phyloP scores from a whole-genome alignment of 2,888 invertebrate genomes.

The Oscheius sp. region DNA sequence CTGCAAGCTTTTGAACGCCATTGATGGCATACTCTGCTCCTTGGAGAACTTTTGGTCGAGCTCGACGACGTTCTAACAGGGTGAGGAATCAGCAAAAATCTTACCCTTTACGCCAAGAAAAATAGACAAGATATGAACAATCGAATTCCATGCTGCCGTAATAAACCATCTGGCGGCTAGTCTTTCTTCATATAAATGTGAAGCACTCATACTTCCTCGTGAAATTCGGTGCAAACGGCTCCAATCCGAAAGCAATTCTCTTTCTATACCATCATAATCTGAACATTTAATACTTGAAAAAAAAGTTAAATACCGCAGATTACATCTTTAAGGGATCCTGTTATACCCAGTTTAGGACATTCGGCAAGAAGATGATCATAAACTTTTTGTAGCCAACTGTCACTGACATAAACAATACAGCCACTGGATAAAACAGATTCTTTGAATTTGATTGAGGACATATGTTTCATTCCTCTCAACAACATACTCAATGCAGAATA shows the following conservation, averaged over 20 bases:
- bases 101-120: slow-evolving; percentile 43
- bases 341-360: background rate
- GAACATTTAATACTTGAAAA: background rate
- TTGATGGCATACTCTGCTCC: slow-evolving; percentile 49
- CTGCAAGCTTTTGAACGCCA: slow-evolving; percentile 49
- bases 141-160: slow-evolving; percentile 48
- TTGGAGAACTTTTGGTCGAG: slow-evolving; percentile 46
- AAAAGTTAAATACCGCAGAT: slow-evolving; percentile 8
- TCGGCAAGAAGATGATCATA: slow-evolving; percentile 77
- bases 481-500: slow-evolving; percentile 53
- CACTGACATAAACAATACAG: slow-evolving; percentile 88
- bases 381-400: slow-evolving; percentile 89
- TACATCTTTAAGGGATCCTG: slow-evolving; percentile 15
- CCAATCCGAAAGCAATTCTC: slow-evolving; percentile 50
- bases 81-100: background rate
- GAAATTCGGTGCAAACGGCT: slow-evolving; percentile 37
- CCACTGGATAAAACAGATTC: slow-evolving; percentile 74
- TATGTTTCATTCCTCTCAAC: slow-evolving; percentile 29
- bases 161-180: slow-evolving; percentile 50
- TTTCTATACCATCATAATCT: slow-evolving; percentile 51
- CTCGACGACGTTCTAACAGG: slow-evolving; percentile 35
- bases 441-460: slow-evolving; percentile 44
- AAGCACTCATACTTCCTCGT: slow-evolving; percentile 1
- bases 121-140: slow-evolving; percentile 50
- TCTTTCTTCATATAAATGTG: slow-evolving; percentile 36